Conservation (phyloP, 2,113 vertebrate genomes). For the Pterocles burchelli region DNA sequence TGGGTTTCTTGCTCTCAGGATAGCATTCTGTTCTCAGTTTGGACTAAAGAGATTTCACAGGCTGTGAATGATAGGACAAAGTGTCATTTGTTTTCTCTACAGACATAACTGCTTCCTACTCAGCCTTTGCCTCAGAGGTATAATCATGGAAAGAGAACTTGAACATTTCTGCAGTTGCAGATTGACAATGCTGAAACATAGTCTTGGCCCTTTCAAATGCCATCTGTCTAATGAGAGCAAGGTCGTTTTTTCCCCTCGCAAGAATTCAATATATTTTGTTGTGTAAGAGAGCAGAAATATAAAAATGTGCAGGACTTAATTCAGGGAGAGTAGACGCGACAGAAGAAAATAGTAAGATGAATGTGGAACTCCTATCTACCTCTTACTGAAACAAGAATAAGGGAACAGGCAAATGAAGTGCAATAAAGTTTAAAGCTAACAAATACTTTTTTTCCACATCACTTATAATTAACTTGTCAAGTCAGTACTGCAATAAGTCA, state of each 20-base stretch:
- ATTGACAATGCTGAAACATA: background rate
- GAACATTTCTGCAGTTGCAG: constrained; percentile 8
- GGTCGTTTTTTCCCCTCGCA: background rate
- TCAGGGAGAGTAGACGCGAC: background rate
- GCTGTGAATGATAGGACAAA: constrained; percentile 17
- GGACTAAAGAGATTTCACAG: constrained; percentile 46
- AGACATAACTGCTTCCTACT: constrained; percentile 38
- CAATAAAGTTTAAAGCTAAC: constrained; percentile 2
- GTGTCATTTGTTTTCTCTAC: constrained; percentile 46
- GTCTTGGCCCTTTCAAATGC: constrained; percentile 29
- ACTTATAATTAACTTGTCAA: constrained; percentile 27
- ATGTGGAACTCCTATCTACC: background rate
- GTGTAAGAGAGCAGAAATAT: background rate
- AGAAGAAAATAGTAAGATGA: constrained; percentile 12
- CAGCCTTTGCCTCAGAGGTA: constrained; percentile 45
- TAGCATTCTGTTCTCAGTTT: constrained; percentile 40
- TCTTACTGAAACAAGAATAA: constrained; percentile 27
- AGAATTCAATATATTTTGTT: constrained; percentile 6
- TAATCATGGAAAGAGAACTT: constrained; percentile 9
- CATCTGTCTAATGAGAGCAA: constrained; percentile 29
- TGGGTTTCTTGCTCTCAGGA: constrained; percentile 14
- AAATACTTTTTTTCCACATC: background rate
- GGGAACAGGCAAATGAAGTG: background rate
- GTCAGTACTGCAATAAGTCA: background rate
- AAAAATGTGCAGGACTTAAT: constrained; percentile 1